Percentiles rank a stretch among this genome's conserved stretches.
phyloP scores from a whole-genome alignment of 2,113 vertebrate species.

The Coracopsis vasa region DNA sequence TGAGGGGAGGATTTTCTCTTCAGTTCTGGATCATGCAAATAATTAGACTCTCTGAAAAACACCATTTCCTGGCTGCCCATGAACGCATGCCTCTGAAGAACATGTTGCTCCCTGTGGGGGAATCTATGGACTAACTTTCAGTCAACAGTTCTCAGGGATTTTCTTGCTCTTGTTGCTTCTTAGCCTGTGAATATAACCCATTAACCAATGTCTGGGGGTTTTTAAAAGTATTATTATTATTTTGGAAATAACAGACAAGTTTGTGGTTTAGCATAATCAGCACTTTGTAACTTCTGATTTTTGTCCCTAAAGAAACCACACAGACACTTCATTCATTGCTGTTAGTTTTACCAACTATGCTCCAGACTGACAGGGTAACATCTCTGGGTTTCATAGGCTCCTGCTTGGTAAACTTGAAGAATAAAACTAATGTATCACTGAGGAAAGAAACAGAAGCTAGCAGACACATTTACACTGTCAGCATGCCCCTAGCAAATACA shows the following conservation, averaged over 20 bases:
- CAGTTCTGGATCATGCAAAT: neutral
- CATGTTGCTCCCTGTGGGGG: rapidly evolving
- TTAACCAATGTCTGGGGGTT: neutral
- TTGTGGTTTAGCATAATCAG: neutral
- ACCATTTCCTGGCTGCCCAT: rapidly evolving
- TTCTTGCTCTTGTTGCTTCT: neutral
- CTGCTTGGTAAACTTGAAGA: neutral
- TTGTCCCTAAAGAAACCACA: neutral
- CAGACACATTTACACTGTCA: neutral
- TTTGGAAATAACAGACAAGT: neutral
- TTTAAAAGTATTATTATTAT: rapidly evolving
- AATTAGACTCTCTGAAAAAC: neutral
- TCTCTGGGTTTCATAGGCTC: neutral
- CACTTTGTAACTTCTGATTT: neutral
- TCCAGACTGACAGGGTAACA: neutral
- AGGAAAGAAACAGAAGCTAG: neutral
- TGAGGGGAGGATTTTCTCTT: neutral
- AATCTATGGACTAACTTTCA: neutral
- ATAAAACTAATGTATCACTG: neutral
- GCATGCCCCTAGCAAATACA: neutral
- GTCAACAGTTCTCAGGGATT: neutral
- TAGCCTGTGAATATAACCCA: neutral
- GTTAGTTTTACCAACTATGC: neutral
- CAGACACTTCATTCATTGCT: neutral
- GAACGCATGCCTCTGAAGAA: neutral